These are phyloP conservation scores for Epinephelus cyanopodus DNA, from an alignment of 2,113 vertebrate genomes.

Conservation along the genomic window DNA sequence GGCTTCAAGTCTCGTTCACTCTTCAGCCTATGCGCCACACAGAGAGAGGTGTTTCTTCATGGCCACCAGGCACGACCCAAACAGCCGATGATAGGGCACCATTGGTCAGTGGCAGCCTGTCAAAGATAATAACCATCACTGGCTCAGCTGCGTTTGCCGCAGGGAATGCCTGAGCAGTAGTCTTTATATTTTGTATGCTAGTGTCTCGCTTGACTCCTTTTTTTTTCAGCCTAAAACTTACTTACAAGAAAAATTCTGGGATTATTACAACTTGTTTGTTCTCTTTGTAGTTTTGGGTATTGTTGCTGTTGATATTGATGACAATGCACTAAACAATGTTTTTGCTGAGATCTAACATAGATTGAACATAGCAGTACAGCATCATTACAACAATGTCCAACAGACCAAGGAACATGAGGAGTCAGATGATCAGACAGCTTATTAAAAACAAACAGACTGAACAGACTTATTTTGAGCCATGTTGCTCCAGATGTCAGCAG, in stretches of 20 bases:
- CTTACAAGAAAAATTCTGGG: background rate
- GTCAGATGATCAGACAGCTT: no score
- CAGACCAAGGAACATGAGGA: no score
- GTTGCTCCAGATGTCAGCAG: no score
- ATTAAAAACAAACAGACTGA: no score
- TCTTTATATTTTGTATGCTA: slow-evolving; percentile 19
- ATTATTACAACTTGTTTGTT: background rate
- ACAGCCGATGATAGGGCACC: slow-evolving; percentile 39
- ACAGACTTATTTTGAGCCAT: no score
- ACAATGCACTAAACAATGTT: background rate
- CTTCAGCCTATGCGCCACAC: background rate
- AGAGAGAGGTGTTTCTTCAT: slow-evolving; percentile 41
- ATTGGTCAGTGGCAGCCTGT: slow-evolving; percentile 62
- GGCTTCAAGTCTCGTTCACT: background rate
- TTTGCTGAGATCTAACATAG: background rate
- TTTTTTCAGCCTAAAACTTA: background rate
- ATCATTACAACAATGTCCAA: no score
- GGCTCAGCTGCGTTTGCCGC: slow-evolving; percentile 27
- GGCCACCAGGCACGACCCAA: slow-evolving; percentile 36
- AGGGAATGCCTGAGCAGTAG: slow-evolving; percentile 37
- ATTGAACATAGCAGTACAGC: no score
- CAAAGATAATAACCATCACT: slow-evolving; percentile 60
- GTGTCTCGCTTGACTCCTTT: slow-evolving; percentile 13
- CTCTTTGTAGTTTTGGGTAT: background rate
- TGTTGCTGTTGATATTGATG: background rate